Base-by-base conservation (phyloP, 35 echinoderm and acorn worm species). In the Amphiura filiformis region DNA sequence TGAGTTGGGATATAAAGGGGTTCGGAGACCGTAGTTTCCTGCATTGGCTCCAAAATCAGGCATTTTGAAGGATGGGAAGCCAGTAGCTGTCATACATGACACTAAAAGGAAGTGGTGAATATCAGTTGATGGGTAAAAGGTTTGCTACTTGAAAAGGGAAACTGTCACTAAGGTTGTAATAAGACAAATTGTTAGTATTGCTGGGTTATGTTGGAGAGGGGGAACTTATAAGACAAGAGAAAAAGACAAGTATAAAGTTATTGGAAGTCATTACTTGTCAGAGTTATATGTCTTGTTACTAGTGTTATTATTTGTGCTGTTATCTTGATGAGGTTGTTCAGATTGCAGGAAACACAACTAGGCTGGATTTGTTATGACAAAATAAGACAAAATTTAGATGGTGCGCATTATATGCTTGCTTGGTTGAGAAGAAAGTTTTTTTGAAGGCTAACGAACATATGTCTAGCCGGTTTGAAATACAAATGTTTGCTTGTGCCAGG, bases 171-270 rank as follows among this genome's bases (percentile, higher is more conserved):
- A 7, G 15, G 61, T 3, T 70, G 17, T 47, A n/a, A 70, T 70
- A 1, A 70, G 61, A 70, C 26, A 70, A 70, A 70, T 70, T 30
- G 61, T 70, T 70, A 70, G 61, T n/a, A 70, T 70, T 70, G 61
- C 61, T 70, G 26, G 61, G 28, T 13, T 26, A 15, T 70, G 61
- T 70, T 70, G 61, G 28, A 70, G 26, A 70, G 26, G 28, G 7
- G 44, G 7, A 52, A 52, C 44, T 11, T 11, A 52, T 52, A 52
- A 52, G 20, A 52, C 20, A 11, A n/a, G n/a, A n/a, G 44, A 52
- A 52, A 52, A 52, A 11, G 44, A n/a, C n/a, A n/a, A n/a, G n/a
- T n/a, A n/a, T n/a, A n/a, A n/a, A 52, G 44, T 11, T 70, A 70
- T 70, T 70, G 61, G 61, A 30, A 70, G 28, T 18, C 15, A n/a